These are phyloP conservation scores for Anguilla japonica DNA, from an alignment of 2,113 vertebrate species.

Conservation along the genomic window DNA sequence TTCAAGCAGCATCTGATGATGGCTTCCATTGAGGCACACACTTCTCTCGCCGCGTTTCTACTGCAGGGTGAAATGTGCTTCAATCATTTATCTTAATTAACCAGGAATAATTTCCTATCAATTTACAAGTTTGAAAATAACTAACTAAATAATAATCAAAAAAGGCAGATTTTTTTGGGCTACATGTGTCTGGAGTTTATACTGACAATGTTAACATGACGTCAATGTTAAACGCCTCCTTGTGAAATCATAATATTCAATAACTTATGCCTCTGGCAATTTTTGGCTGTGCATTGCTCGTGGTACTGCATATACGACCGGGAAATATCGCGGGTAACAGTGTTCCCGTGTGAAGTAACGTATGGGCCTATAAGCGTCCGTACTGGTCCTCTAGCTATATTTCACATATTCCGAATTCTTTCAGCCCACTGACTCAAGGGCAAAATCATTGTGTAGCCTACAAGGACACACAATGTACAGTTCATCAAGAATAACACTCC, in stretches of 20 bases:
- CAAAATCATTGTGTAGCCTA: neutral
- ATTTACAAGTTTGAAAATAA: no score
- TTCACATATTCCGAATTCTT: neutral
- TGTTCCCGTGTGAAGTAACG: neutral
- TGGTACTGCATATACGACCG: no score
- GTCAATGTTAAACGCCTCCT: neutral
- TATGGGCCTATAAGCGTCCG: neutral
- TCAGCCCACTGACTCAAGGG: neutral
- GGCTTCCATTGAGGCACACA: no score
- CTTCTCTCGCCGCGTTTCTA: no score
- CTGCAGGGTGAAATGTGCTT: no score
- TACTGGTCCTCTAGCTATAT: neutral
- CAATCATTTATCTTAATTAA: no score
- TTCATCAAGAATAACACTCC: neutral
- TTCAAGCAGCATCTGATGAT: no score
- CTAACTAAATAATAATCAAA: no score
- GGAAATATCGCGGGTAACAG: neutral
- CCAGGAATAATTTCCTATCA: no score
- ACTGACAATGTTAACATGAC: neutral
- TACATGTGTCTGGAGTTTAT: neutral
- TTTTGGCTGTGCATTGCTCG: neutral
- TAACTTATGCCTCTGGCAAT: neutral
- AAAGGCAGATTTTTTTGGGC: no score
- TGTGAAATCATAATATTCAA: neutral
- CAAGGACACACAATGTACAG: slow-evolving; percentile 3